These are phyloP conservation scores for Urechis unicinctus DNA, from an alignment of 2,888 invertebrate genomes.

Conservation along the genomic window DNA sequence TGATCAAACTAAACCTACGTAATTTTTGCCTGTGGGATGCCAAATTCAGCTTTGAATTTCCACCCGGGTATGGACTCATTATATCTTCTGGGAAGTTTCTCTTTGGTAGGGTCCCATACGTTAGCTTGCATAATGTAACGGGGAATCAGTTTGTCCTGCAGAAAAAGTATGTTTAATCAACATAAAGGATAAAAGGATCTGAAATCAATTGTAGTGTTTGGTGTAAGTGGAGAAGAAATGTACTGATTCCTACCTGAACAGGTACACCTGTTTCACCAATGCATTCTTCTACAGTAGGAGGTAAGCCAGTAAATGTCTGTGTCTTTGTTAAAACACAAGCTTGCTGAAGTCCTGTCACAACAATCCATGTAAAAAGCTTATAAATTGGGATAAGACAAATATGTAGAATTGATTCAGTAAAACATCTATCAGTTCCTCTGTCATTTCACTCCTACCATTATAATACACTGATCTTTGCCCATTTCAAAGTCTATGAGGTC, in stretches of 20 bases:
- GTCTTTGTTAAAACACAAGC: constrained; percentile 78
- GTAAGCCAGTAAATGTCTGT: constrained; percentile 40
- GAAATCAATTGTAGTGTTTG: background rate
- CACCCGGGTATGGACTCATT: constrained; percentile 66
- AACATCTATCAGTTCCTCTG: background rate
- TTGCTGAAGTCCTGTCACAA: constrained; percentile 64
- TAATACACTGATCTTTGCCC: background rate
- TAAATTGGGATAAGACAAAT: background rate
- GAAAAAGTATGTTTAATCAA: constrained; percentile 1
- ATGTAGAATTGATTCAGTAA: background rate
- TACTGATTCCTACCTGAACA: constrained; percentile 23
- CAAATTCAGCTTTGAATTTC: constrained; percentile 56
- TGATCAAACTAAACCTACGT: constrained; percentile 12
- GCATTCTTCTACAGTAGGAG: constrained; percentile 26
- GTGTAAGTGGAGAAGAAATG: too few species aligned
- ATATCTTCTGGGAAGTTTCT: constrained; percentile 68
- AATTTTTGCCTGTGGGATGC: constrained; percentile 57
- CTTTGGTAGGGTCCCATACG: constrained; percentile 67
- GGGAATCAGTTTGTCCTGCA: constrained; percentile 34
- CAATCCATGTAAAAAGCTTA: background rate
- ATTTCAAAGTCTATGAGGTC: background rate
- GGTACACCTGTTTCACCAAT: constrained; percentile 27
- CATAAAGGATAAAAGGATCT: constrained; percentile 2
- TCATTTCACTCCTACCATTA: background rate
- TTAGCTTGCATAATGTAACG: constrained; percentile 48